Conservation (phyloP, 1,140 invertebrate species). For the Ctenoplectra terminalis region DNA sequence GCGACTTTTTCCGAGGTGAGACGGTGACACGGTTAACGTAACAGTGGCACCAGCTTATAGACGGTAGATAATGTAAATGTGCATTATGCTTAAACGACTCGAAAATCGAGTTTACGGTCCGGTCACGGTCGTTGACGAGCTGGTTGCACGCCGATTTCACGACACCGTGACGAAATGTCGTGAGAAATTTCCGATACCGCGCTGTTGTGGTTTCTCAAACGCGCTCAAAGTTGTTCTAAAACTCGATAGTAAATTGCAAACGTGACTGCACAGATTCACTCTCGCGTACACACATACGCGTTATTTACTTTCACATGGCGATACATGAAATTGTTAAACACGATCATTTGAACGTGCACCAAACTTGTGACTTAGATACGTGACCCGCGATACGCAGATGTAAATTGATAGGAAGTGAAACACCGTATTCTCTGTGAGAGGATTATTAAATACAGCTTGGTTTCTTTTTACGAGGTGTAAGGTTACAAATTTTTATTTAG, state of each 20-base stretch:
- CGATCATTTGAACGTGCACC: constrained; percentile 15
- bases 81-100: too few relatives aligned
- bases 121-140: too few relatives aligned
- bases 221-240: constrained; percentile 43
- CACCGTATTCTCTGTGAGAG: neutral
- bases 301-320: constrained; percentile 37
- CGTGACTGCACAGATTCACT: constrained; percentile 33
- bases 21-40: too few relatives aligned
- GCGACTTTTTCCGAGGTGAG: too few relatives aligned
- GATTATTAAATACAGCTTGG: neutral
- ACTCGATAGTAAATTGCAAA: constrained; percentile 39
- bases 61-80: too few relatives aligned
- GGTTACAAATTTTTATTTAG: too few relatives aligned
- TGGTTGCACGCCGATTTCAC: constrained; percentile 35
- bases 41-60: too few relatives aligned
- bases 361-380: neutral
- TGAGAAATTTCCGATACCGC: constrained; percentile 42
- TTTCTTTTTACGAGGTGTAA: too few relatives aligned
- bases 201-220: constrained; percentile 22
- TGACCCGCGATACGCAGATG: neutral
- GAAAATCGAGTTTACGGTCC: too few relatives aligned
- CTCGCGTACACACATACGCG: neutral
- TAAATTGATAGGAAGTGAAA: too few relatives aligned
- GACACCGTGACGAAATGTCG: constrained; percentile 49
- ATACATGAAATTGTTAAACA: constrained; percentile 38